Evolutionary conservation across 2,888 invertebrate genomes (phyloP).

Genomic region (Drosophila rellima): DNA sequence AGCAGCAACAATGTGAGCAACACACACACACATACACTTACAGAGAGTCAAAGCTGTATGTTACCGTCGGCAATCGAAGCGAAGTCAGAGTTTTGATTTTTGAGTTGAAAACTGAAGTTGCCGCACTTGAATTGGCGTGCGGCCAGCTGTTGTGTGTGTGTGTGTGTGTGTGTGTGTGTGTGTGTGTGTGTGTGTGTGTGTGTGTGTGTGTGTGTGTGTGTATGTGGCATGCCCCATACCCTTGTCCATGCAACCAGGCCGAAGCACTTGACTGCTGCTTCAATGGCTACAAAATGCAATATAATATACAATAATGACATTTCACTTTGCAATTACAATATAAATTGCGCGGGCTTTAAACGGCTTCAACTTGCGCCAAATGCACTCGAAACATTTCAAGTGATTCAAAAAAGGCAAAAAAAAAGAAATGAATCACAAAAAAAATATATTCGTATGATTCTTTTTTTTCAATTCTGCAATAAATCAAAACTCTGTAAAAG

Average conservation of each 20-base stretch:
- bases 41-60: conserved; percentile 32
- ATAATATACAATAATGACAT: conserved; percentile 68
- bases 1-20: conserved; percentile 45
- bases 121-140: conserved; percentile 58
- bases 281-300: conserved; percentile 78
- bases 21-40: conserved; percentile 2
- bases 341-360: conserved; percentile 75
- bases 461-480: conserved; percentile 40
- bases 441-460: not conserved
- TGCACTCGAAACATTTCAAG: conserved; percentile 73
- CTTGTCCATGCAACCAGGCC: conserved; percentile 34
- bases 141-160: conserved; percentile 55
- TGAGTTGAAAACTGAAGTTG: conserved; percentile 53
- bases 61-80: conserved; percentile 44
- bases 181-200: conserved; percentile 26
- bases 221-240: conserved; percentile 24
- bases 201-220: not conserved
- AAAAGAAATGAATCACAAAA: conserved; percentile 20
- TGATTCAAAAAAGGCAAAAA: conserved; percentile 41
- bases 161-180: conserved; percentile 5
- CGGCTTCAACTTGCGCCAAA: conserved; percentile 72
- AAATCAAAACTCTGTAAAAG: conserved; percentile 68
- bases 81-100: conserved; percentile 27
- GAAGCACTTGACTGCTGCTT: conserved; percentile 75
- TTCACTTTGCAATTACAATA: conserved; percentile 79